Conservation (phyloP, 2,888 invertebrate genomes). For the Trichacis sp. region DNA sequence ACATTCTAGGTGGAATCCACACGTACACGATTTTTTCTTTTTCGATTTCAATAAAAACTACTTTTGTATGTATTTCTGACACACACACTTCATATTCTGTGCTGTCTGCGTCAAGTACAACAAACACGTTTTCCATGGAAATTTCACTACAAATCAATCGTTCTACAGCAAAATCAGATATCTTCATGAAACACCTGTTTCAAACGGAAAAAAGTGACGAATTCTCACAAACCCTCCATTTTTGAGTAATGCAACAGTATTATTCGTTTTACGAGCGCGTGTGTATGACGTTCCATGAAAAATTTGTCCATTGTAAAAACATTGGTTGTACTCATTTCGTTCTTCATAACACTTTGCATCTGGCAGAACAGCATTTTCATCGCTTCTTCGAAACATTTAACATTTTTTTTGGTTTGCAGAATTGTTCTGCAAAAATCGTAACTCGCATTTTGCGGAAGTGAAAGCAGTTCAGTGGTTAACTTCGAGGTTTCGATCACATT, state of each 20-base stretch:
- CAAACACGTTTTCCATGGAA: neutral
- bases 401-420: neutral
- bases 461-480: neutral
- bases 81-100: no score
- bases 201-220: neutral
- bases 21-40: no score
- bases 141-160: neutral
- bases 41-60: no score
- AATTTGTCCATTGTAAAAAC: neutral
- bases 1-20: no score
- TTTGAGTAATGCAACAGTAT: neutral
- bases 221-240: neutral
- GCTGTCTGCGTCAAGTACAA: neutral
- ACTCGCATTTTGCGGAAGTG: neutral
- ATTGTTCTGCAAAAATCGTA: no score
- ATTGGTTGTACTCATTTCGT: neutral
- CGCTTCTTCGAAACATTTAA: neutral
- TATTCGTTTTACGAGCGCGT: constrained; percentile 1
- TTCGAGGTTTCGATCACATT: constrained; percentile 3
- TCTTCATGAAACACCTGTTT: constrained; percentile 1
- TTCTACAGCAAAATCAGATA: neutral
- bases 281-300: constrained; percentile 1
- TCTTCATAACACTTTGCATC: neutral
- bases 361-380: constrained; percentile 3
- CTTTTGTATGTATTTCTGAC: no score